phyloP scores from a whole-genome alignment of 2,113 vertebrate genomes.

The Plecotus auritus region DNA sequence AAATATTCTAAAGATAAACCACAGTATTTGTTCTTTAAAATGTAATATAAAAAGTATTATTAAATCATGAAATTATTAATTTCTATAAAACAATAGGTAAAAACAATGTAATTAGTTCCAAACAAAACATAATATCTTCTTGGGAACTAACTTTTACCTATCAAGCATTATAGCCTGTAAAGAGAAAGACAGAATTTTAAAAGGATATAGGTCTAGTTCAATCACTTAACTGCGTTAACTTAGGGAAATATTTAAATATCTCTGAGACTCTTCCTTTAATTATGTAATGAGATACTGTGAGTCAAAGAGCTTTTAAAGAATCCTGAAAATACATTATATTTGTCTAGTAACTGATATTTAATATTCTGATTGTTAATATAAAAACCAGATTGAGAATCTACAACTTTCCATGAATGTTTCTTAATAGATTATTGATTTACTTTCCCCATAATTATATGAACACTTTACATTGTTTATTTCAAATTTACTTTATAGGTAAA shows the following conservation, averaged over 20 bases:
- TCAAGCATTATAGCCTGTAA: background rate
- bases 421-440: background rate
- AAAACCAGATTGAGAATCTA: background rate
- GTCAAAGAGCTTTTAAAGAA: background rate
- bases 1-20: background rate
- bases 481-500: background rate
- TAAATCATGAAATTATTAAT: background rate
- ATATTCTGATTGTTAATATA: background rate
- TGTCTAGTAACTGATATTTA: conserved; percentile 4
- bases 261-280: background rate
- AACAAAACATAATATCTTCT: background rate
- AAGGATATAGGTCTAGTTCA: background rate
- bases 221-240: background rate
- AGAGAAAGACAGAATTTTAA: background rate
- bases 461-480: background rate
- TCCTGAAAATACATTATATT: background rate
- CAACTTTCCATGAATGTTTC: background rate
- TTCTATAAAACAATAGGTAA: background rate
- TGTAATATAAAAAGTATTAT: background rate
- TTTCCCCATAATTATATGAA: background rate
- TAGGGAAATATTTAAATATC: conserved; percentile 21
- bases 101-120: background rate
- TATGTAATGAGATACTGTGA: conserved; percentile 23
- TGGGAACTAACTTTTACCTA: background rate
- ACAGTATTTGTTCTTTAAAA: background rate